Evolutionary conservation across 2,888 invertebrate genomes (phyloP).

Genomic region (Drymonia ruficornis): DNA sequence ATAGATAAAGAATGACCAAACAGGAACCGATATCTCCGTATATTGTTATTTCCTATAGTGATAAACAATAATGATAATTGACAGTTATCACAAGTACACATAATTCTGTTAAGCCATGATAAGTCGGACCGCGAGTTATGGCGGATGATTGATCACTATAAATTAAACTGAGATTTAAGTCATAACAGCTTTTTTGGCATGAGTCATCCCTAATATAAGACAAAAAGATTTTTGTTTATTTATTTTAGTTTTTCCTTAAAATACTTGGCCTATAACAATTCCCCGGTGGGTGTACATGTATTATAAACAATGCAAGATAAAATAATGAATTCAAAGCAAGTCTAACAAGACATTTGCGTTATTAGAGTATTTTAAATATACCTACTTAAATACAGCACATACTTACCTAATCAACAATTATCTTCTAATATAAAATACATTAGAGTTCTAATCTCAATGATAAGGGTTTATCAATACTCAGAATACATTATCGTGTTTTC

Average conservation of each 20-base stretch:
- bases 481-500: background rate
- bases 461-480: background rate
- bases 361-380: no score
- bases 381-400: no score
- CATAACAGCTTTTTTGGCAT: background rate
- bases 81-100: slow-evolving; percentile 17
- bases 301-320: no score
- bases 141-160: slow-evolving; percentile 28
- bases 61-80: slow-evolving; percentile 6
- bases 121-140: slow-evolving; percentile 25
- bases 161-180: background rate
- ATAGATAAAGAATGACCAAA: slow-evolving; percentile 23
- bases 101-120: slow-evolving; percentile 79
- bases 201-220: background rate
- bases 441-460: background rate
- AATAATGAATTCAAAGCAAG: no score
- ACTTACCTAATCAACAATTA: no score
- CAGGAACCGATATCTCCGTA: slow-evolving; percentile 34
- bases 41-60: slow-evolving; percentile 13
- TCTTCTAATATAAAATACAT: no score
- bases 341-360: no score
- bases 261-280: no score
- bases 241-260: no score
- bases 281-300: no score
- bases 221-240: background rate